Evolutionary conservation across 2,113 vertebrate genomes (phyloP).

Genomic region (Laterallus jamaicensis): DNA sequence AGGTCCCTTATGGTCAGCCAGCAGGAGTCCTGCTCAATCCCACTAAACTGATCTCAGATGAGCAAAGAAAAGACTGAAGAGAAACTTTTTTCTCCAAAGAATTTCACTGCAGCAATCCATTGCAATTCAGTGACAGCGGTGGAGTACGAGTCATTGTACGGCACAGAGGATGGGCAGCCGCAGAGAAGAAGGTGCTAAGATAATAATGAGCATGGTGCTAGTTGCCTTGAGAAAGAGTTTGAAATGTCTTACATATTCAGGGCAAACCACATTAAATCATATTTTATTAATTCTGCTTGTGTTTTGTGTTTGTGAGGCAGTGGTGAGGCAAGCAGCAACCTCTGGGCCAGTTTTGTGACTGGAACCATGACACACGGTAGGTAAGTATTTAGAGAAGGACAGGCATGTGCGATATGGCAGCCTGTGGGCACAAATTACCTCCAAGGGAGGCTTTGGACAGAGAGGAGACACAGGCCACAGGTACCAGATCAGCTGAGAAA

Average conservation of each 20-base stretch:
- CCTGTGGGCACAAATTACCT: background rate
- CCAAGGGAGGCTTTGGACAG: background rate
- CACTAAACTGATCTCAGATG: background rate
- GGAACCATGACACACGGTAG: background rate
- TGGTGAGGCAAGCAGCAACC: background rate
- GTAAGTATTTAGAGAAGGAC: background rate
- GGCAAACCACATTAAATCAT: constrained; percentile 14
- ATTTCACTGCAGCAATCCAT: constrained; percentile 13
- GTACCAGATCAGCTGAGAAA: background rate
- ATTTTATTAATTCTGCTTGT: background rate
- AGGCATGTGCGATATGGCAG: background rate
- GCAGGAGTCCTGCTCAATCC: background rate
- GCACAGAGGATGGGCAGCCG: background rate
- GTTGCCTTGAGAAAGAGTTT: background rate
- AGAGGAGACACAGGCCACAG: background rate
- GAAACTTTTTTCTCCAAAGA: background rate
- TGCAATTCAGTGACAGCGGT: background rate
- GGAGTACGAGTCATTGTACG: background rate
- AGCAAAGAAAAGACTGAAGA: background rate
- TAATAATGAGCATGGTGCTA: background rate
- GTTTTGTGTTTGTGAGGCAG: background rate
- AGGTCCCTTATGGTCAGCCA: background rate
- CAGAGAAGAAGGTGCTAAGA: background rate
- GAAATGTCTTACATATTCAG: background rate
- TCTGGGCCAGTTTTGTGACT: background rate